phyloP scores from a whole-genome alignment of 2,888 invertebrate genomes.

The Bombyx huttoni region DNA sequence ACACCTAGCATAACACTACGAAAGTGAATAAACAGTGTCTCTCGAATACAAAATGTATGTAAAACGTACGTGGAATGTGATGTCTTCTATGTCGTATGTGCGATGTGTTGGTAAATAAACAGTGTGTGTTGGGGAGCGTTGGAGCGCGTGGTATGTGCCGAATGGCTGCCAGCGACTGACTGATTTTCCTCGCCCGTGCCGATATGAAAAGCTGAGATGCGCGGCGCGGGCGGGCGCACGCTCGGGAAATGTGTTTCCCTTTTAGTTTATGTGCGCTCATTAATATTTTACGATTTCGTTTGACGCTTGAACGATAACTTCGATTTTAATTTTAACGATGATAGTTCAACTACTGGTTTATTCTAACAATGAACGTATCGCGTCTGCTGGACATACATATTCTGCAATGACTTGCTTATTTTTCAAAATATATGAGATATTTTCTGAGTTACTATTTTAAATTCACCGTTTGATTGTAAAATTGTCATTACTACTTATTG shows the following conservation, averaged over 20 bases:
- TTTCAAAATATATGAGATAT: no score
- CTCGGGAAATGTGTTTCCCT: constrained; percentile 28
- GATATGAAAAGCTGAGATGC: constrained; percentile 22
- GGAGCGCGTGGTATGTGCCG: constrained; percentile 29
- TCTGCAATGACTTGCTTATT: no score
- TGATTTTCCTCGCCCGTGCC: constrained; percentile 18
- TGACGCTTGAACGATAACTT: background rate
- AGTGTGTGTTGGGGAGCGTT: constrained; percentile 27
- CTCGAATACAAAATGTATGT: background rate
- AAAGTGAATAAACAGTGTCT: no score
- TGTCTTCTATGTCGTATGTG: constrained; percentile 41
- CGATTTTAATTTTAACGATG: background rate
- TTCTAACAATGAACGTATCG: no score
- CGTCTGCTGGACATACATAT: no score
- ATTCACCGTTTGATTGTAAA: no score
- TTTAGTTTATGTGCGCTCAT: background rate
- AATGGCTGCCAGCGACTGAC: constrained; percentile 54
- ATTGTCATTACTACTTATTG: no score
- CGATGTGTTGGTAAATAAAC: constrained; percentile 47
- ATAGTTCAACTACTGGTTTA: no score
- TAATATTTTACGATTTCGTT: background rate
- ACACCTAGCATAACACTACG: no score
- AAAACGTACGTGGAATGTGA: constrained; percentile 46
- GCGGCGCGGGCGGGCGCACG: constrained; percentile 22
- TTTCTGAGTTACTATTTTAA: no score